phyloP scores from a whole-genome alignment of 2,797 vertebrate species.

The Lutjanus argentimaculatus region DNA sequence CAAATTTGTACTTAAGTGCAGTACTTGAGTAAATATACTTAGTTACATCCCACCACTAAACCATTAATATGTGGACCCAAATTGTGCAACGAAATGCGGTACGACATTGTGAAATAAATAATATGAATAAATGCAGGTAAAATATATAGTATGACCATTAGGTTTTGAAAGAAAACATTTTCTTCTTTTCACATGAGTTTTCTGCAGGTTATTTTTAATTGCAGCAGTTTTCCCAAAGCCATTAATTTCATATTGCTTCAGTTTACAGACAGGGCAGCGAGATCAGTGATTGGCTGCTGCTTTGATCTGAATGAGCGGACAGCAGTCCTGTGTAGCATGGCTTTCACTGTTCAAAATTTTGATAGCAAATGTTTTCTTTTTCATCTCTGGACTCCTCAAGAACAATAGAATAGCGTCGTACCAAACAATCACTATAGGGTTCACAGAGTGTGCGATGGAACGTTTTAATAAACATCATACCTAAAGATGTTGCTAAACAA shows the following conservation, averaged over 20 bases:
- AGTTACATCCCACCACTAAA: too few relatives aligned
- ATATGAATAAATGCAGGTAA: background rate
- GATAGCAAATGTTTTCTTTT: constrained; percentile 17
- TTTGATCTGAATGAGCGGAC: background rate
- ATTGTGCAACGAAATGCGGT: background rate
- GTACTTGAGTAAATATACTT: too few relatives aligned
- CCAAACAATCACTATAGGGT: background rate
- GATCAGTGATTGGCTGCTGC: background rate
- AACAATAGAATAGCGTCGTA: background rate
- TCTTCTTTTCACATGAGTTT: background rate
- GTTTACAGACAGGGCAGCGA: background rate
- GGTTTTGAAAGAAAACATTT: background rate
- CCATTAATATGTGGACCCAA: background rate
- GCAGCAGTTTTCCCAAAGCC: background rate
- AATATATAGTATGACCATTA: background rate
- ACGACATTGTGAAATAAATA: background rate
- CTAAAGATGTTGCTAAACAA: constrained; percentile 35
- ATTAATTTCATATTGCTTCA: constrained; percentile 2
- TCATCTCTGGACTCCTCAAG: background rate
- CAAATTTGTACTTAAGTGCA: too few relatives aligned
- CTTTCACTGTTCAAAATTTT: background rate
- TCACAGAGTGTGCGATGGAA: background rate
- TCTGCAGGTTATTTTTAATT: background rate
- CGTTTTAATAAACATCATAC: constrained; percentile 29
- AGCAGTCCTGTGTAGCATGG: background rate